Evolutionary conservation across 2,113 vertebrate genomes (phyloP).

Genomic region (Malaclemys terrapin): DNA sequence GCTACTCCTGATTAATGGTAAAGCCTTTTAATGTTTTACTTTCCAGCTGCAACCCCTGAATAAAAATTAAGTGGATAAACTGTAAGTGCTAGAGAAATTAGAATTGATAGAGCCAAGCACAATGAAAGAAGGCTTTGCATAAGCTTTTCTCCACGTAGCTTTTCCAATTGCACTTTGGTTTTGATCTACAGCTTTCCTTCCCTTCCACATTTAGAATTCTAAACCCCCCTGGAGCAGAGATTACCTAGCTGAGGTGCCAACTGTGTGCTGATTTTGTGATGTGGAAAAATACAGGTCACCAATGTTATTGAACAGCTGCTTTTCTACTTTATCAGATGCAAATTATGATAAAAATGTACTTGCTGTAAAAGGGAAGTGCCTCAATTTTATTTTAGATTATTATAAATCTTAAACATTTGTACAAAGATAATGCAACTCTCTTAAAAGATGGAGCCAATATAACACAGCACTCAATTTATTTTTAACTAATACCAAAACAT

Average conservation of each 20-base stretch:
- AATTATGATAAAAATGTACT: not conserved
- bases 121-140: not conserved
- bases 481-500: fast-evolving
- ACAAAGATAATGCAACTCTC: not conserved
- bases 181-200: not conserved
- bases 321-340: not conserved
- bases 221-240: not conserved
- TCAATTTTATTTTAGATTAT: not conserved
- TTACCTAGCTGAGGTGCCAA: not conserved
- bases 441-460: not conserved
- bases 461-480: not conserved
- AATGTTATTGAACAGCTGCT: not conserved
- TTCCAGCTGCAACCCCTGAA: slow-evolving; percentile 40
- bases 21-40: slow-evolving; percentile 45
- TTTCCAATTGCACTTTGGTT: not conserved
- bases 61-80: not conserved
- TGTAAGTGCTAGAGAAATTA: not conserved
- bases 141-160: not conserved
- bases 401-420: not conserved
- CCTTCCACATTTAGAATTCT: not conserved
- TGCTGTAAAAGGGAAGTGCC: fast-evolving
- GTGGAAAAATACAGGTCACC: slow-evolving; percentile 28
- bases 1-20: not conserved
- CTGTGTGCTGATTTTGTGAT: not conserved
- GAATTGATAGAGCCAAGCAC: not conserved